Conservation (phyloP, 2,113 vertebrate species). For the Callocephalon fimbriatum region DNA sequence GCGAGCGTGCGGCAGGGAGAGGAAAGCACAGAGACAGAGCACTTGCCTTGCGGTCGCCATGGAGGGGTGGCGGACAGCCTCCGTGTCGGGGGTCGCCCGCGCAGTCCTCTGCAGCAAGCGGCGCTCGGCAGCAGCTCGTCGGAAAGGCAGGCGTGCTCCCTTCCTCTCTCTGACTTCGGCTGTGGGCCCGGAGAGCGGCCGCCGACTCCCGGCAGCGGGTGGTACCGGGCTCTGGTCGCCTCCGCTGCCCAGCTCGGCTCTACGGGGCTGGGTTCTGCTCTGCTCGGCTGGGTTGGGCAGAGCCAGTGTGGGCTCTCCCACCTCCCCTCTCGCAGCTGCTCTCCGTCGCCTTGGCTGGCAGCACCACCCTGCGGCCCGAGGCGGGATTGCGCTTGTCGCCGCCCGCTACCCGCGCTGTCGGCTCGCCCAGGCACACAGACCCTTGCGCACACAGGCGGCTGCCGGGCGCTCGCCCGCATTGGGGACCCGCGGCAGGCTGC, state of each 20-base stretch:
- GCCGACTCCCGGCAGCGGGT: too few relatives aligned
- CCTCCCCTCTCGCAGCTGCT: background rate
- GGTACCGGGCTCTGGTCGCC: background rate
- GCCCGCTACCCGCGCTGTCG: background rate
- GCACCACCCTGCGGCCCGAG: background rate
- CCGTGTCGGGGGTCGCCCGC: too few relatives aligned
- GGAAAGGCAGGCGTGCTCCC: too few relatives aligned
- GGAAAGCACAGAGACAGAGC: slow-evolving; percentile 50
- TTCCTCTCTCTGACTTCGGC: too few relatives aligned
- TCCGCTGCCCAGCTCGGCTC: too few relatives aligned
- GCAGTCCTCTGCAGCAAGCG: too few relatives aligned
- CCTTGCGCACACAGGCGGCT: too few relatives aligned
- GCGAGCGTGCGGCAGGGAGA: slow-evolving; percentile 13
- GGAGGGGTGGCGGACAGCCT: too few relatives aligned
- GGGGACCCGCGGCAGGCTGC: rapidly evolving
- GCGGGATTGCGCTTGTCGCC: background rate
- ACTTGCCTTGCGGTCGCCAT: slow-evolving; percentile 65
- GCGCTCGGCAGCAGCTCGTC: too few relatives aligned
- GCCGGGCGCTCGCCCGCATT: background rate
- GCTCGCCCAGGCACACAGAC: background rate
- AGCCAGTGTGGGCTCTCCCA: rapidly evolving
- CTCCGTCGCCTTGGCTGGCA: background rate
- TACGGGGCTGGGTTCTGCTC: too few relatives aligned
- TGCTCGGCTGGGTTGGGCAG: background rate
- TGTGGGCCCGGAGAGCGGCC: too few relatives aligned